Conservation (phyloP, 2,113 vertebrate species). For the Alethe castanea region DNA sequence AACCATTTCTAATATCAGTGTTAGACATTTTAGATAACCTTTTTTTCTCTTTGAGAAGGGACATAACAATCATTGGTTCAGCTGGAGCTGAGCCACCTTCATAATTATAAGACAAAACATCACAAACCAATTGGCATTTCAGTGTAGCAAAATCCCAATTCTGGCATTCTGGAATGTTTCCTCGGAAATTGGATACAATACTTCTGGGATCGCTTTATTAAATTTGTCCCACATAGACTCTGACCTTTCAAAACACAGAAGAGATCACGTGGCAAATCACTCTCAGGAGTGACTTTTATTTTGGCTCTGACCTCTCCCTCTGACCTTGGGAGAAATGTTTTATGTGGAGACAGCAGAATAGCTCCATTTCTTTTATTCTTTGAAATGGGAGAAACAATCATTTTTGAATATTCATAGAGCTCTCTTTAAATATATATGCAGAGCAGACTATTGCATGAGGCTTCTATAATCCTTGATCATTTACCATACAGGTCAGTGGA, state of each 20-base stretch:
- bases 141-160: not conserved
- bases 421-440: slow-evolving; percentile 28
- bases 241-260: slow-evolving; percentile 57
- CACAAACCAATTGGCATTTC: slow-evolving; percentile 33
- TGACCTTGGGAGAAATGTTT: slow-evolving; percentile 39
- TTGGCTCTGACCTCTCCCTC: slow-evolving; percentile 11
- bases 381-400: not conserved
- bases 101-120: slow-evolving; percentile 23
- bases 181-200: slow-evolving; percentile 22
- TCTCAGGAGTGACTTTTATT: slow-evolving; percentile 31
- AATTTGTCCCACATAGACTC: slow-evolving; percentile 42
- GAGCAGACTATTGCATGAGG: not conserved
- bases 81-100: not conserved
- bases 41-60: not conserved
- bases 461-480: not conserved
- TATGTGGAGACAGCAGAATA: not conserved
- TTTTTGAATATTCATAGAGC: not conserved
- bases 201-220: slow-evolving; percentile 55
- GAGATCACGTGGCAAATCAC: slow-evolving; percentile 31
- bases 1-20: not conserved
- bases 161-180: not conserved
- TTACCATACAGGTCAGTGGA: slow-evolving; percentile 3
- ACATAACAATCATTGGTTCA: not conserved
- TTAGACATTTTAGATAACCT: not conserved
- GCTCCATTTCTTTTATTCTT: not conserved